Base-by-base conservation (phyloP, 1,140 invertebrate genomes). In the Marisa cornuarietis region DNA sequence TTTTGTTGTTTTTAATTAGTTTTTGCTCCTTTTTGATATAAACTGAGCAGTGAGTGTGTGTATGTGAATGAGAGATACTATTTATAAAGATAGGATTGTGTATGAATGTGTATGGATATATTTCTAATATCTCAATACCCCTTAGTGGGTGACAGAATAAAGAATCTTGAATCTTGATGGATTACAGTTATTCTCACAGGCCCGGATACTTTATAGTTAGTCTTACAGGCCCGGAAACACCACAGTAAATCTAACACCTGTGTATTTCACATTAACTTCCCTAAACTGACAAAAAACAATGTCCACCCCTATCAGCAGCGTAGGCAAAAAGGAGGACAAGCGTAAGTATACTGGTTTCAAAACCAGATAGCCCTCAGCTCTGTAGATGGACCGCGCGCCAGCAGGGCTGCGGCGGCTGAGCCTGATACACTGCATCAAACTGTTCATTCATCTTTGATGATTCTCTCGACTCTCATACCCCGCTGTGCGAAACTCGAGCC, bases 401-500 rank as follows among this genome's bases (percentile, higher is more conserved):
- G 31, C 52, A 24, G n/a, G n/a, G 20, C 10, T 31, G 65, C 65
- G 22, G 65, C 22, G 13, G 22, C 11, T n/a, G 26, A 22, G 65
- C 54, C 54, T 8, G 65, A 31, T 31, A n/a, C 65, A 24, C 65
- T 68, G 65, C 65, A 68, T 68, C 65, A 68, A 24, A n/a, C n/a
- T 31, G 22, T 31, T 68, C 65, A 68, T 68, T n/a, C 22, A 68
- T 68, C 65, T 68, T 68, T 68, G 26, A 68, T 68, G 65, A 68
- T 31, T 68, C 26, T n/a, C n/a, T 31, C 10, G 26, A 31, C 65
- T 31, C 26, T 68, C 11, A 13, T 22, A 13, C n/a, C 65, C 65
- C n/a, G 65, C 26, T 31, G 65, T 68, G 26, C 65, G 65, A 24
- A 68, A 68, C 65, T 22, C 26, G 65, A 68, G 22, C 22, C 65